phyloP scores from a whole-genome alignment of 2,113 vertebrate species.

The Pygoscelis antarcticus region DNA sequence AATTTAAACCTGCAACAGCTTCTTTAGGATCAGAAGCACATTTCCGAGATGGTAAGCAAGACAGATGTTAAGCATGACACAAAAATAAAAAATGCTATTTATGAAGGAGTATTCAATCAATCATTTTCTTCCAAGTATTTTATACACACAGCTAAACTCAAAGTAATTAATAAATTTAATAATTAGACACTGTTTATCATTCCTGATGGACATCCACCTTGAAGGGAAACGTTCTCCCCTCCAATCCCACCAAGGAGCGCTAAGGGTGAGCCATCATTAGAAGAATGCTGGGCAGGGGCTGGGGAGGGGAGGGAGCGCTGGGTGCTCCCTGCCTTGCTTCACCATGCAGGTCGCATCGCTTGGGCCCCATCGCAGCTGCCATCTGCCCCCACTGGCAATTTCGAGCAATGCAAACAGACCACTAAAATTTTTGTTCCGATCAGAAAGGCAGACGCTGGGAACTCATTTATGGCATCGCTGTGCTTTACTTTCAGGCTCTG shows the following conservation, averaged over 20 bases:
- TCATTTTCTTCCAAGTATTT: background rate
- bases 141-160: background rate
- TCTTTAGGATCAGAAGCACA: background rate
- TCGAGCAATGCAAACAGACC: background rate
- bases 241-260: background rate
- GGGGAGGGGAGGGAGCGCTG: background rate
- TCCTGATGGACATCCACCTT: background rate
- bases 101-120: background rate
- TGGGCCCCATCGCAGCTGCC: background rate
- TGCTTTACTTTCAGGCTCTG: background rate
- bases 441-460: background rate
- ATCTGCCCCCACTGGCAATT: background rate
- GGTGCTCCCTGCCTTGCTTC: background rate
- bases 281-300: background rate
- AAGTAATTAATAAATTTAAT: background rate
- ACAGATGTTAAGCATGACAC: background rate
- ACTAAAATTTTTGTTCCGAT: background rate
- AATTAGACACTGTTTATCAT: background rate
- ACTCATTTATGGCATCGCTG: background rate
- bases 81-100: background rate
- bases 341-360: accelerated
- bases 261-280: background rate
- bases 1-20: background rate
- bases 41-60: background rate
- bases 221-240: background rate